These are phyloP conservation scores for Ectemnius cavifrons DNA, from an alignment of 2,888 invertebrate species.

Conservation along the genomic window DNA sequence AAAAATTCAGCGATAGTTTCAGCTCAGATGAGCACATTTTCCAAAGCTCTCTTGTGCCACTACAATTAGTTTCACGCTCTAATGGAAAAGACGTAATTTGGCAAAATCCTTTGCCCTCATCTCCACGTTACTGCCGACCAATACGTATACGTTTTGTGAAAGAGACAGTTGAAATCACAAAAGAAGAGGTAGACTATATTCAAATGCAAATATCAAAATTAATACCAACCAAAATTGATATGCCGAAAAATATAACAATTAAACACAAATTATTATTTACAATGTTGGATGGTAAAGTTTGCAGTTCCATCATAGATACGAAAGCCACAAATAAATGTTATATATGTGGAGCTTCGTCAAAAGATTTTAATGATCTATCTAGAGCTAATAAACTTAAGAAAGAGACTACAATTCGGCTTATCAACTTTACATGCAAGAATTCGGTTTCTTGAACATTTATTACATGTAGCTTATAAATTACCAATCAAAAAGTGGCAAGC, in stretches of 20 bases:
- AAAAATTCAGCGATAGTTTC: conserved; percentile 2
- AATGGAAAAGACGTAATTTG: conserved; percentile 7
- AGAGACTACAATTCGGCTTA: conserved; percentile 37
- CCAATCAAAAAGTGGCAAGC: conserved; percentile 46
- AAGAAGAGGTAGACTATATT: conserved; percentile 27
- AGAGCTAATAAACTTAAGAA: conserved; percentile 13
- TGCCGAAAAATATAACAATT: conserved; percentile 32
- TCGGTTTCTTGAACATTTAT: conserved; percentile 42
- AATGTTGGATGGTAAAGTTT: conserved; percentile 42
- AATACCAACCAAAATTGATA: conserved; percentile 17
- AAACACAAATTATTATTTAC: conserved; percentile 39
- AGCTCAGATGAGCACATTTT: conserved; percentile 12
- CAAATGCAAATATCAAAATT: conserved; percentile 38
- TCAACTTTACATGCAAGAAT: conserved; percentile 53
- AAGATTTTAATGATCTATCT: conserved; percentile 39
- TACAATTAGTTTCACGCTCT: not conserved
- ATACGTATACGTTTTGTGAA: conserved; percentile 42
- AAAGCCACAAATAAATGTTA: conserved; percentile 37
- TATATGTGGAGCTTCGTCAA: conserved; percentile 44
- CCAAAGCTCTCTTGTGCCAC: conserved; percentile 12
- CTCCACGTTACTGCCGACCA: conserved; percentile 44
- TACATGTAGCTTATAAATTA: conserved; percentile 13
- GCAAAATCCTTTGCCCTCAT: conserved; percentile 38
- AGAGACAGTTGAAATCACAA: conserved; percentile 34
- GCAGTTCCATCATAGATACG: conserved; percentile 34